phyloP scores from a whole-genome alignment of 1,140 invertebrate genomes.

The Babylonia areolata region DNA sequence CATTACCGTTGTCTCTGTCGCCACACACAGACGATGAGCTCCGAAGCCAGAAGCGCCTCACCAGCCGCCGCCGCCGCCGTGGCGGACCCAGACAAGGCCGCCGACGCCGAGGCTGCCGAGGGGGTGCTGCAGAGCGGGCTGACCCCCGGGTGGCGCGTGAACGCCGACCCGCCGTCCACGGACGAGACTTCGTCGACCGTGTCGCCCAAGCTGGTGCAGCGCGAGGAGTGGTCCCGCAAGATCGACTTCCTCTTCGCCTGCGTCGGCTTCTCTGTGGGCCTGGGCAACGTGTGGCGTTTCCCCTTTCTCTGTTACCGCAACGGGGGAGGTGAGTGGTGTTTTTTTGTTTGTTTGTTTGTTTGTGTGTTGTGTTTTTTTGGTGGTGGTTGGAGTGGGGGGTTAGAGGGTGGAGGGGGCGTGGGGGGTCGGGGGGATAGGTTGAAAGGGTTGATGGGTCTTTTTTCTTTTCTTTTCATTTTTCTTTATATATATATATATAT shows the following conservation, averaged over 20 bases:
- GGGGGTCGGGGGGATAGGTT: too few relatives aligned
- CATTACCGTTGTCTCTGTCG: not conserved
- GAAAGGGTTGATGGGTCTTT: too few relatives aligned
- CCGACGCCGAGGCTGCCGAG: not conserved
- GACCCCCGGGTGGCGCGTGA: slow-evolving; percentile 35
- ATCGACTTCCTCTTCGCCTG: slow-evolving; percentile 77
- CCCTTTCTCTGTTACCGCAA: slow-evolving; percentile 78
- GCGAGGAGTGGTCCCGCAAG: slow-evolving; percentile 80
- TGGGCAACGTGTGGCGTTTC: slow-evolving; percentile 77
- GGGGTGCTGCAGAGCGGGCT: slow-evolving; percentile 28
- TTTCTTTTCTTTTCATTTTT: too few relatives aligned
- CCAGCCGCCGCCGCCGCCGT: not conserved
- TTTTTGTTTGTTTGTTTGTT: too few relatives aligned
- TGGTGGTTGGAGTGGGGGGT: too few relatives aligned
- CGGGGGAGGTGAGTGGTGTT: slow-evolving; percentile 69
- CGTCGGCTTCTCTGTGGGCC: slow-evolving; percentile 77
- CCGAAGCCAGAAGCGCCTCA: not conserved
- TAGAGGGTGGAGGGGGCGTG: too few relatives aligned
- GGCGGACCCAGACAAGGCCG: too few relatives aligned
- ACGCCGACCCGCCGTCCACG: slow-evolving; percentile 30
- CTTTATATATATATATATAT: too few relatives aligned
- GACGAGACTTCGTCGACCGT: slow-evolving; percentile 32
- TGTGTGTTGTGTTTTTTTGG: not conserved
- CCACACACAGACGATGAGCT: not conserved
- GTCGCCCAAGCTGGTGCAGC: slow-evolving; percentile 35